Conservation (phyloP, 2,888 invertebrate genomes). For the Gymnocheta viridis region DNA sequence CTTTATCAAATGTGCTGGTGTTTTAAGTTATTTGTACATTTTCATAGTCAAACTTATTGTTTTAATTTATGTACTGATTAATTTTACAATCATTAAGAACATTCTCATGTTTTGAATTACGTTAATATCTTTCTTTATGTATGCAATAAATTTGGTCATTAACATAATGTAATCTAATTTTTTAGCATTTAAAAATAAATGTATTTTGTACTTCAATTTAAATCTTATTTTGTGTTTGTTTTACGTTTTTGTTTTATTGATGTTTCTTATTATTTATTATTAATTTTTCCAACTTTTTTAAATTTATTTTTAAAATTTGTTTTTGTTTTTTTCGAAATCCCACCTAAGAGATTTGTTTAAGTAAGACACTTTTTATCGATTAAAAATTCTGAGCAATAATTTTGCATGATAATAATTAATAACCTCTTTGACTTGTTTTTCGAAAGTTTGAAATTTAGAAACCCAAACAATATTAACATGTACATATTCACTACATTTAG, state of each 20-base stretch:
- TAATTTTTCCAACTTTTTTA: neutral
- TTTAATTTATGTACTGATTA: constrained; percentile 49
- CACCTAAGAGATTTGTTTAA: no score
- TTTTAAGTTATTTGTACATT: constrained; percentile 19
- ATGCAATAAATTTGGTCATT: constrained; percentile 59
- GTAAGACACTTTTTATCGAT: no score
- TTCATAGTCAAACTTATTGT: constrained; percentile 10
- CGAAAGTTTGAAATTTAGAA: no score
- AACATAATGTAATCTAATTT: constrained; percentile 62
- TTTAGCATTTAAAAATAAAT: constrained; percentile 41
- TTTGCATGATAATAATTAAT: no score
- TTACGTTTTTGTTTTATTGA: constrained; percentile 48
- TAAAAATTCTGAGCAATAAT: no score
- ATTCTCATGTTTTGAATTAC: constrained; percentile 13
- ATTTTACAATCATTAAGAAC: neutral
- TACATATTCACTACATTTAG: no score
- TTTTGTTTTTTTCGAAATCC: no score
- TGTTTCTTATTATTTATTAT: neutral
- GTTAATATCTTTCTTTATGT: constrained; percentile 24
- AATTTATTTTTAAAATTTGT: no score
- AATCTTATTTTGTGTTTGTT: constrained; percentile 44
- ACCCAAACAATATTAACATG: no score
- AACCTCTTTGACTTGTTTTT: no score
- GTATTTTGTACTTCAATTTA: constrained; percentile 29
- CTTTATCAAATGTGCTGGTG: constrained; percentile 16